phyloP scores from a whole-genome alignment of 2,113 vertebrate genomes.

The Danio rerio region DNA sequence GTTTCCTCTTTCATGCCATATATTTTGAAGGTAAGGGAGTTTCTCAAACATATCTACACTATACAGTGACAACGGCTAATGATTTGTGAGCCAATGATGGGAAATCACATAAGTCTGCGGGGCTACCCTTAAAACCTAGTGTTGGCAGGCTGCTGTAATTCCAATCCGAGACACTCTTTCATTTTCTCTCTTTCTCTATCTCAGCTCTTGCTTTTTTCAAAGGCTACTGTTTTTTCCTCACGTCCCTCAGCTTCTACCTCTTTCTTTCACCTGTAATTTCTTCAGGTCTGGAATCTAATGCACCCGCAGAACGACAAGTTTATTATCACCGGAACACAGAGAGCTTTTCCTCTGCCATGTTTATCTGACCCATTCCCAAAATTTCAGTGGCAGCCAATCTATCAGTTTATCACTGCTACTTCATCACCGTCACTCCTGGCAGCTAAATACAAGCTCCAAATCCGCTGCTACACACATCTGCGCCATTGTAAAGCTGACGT shows the following conservation, averaged over 20 bases:
- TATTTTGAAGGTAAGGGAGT: constrained; percentile 32
- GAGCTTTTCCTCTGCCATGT: constrained; percentile 76
- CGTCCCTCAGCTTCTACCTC: constrained; percentile 3
- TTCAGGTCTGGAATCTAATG: constrained; percentile 57
- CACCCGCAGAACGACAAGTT: constrained; percentile 76
- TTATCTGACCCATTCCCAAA: constrained; percentile 87
- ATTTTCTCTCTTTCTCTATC: constrained; percentile 38
- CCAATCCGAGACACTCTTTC: constrained; percentile 49
- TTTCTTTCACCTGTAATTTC: constrained; percentile 55
- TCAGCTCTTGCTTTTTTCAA: constrained; percentile 29
- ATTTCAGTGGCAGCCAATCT: constrained; percentile 87
- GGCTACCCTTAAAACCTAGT: constrained; percentile 61
- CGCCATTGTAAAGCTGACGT: constrained; percentile 78
- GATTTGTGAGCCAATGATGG: constrained; percentile 66
- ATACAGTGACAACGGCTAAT: constrained; percentile 66
- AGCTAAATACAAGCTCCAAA: constrained; percentile 89
- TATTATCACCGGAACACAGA: constrained; percentile 83
- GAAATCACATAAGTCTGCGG: constrained; percentile 60
- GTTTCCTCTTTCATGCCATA: constrained; percentile 8
- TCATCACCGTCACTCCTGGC: constrained; percentile 89
- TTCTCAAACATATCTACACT: constrained; percentile 56
- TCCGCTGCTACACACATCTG: constrained; percentile 81
- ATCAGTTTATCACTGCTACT: constrained; percentile 89
- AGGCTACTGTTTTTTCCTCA: constrained; percentile 21
- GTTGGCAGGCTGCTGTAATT: constrained; percentile 63